Percentiles rank a stretch among this genome's conserved stretches.
phyloP scores from a whole-genome alignment of 2,113 vertebrate species.

The Thamnophis sirtalis region DNA sequence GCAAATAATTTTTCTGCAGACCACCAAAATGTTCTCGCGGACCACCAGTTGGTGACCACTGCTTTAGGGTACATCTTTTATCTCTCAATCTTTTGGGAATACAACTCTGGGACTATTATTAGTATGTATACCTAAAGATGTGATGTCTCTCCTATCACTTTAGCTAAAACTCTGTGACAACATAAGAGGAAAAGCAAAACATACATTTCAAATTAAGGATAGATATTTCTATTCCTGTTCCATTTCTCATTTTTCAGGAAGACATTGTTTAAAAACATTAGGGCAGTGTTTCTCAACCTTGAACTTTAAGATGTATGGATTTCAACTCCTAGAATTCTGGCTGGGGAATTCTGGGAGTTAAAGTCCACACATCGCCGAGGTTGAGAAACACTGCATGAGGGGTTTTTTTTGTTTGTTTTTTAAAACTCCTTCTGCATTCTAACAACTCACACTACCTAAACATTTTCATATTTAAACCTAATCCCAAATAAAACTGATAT shows the following conservation, averaged over 20 bases:
- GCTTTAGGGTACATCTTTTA: slow-evolving; percentile 25
- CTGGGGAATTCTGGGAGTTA: neutral
- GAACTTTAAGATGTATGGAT: neutral
- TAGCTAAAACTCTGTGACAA: slow-evolving; percentile 52
- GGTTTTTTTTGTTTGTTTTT: too few species aligned
- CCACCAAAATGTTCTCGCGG: too few species aligned
- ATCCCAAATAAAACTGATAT: slow-evolving; percentile 56
- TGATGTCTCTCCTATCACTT: slow-evolving; percentile 55
- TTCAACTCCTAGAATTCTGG: neutral
- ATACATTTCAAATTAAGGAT: slow-evolving; percentile 66
- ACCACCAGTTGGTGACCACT: too few species aligned
- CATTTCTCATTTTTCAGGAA: slow-evolving; percentile 65
- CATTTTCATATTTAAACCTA: slow-evolving; percentile 69
- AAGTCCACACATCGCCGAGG: neutral
- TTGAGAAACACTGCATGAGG: too few species aligned
- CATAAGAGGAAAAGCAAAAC: slow-evolving; percentile 52
- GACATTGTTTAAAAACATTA: slow-evolving; percentile 44
- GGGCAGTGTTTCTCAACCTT: neutral
- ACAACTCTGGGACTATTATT: slow-evolving; percentile 62
- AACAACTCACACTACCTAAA: slow-evolving; percentile 72
- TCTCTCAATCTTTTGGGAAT: slow-evolving; percentile 52
- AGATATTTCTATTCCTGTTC: slow-evolving; percentile 65
- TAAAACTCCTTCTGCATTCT: slow-evolving; percentile 61
- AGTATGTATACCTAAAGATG: slow-evolving; percentile 57
- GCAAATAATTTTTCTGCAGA: too few species aligned